Evolutionary conservation across 2,797 vertebrate species (phyloP).

Genomic region (Hozukius guyotensis): DNA sequence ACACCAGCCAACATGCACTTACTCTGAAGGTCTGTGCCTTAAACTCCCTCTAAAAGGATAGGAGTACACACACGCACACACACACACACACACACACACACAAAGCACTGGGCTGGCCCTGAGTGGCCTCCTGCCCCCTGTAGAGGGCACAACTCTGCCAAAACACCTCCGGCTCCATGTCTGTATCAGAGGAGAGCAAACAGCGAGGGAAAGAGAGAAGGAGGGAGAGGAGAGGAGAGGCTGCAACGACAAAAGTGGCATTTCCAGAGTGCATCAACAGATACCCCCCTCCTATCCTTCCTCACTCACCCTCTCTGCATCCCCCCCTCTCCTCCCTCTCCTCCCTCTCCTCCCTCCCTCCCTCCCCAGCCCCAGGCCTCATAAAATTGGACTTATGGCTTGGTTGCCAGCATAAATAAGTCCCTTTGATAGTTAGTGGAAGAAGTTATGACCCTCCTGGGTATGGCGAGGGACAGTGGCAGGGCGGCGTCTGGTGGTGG

Average conservation of each 20-base stretch:
- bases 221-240: not conserved
- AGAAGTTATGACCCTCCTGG: slow-evolving; percentile 98
- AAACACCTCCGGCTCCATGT: slow-evolving; percentile 77
- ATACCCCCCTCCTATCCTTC: slow-evolving; percentile 87
- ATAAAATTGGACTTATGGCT: slow-evolving; percentile 99
- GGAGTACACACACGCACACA: not conserved
- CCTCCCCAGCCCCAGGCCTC: slow-evolving; percentile 90
- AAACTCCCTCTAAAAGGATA: slow-evolving; percentile 13
- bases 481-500: slow-evolving; percentile 91
- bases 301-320: slow-evolving; percentile 72
- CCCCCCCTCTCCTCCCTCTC: not conserved
- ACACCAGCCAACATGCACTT: slow-evolving; percentile 11
- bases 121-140: slow-evolving; percentile 61
- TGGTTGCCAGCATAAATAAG: slow-evolving; percentile 99
- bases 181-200: slow-evolving; percentile 85
- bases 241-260: slow-evolving; percentile 86
- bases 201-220: slow-evolving; percentile 52
- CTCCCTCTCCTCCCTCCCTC: slow-evolving; percentile 80
- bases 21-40: slow-evolving; percentile 11
- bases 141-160: slow-evolving; percentile 73
- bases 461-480: slow-evolving; percentile 94
- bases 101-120: slow-evolving; percentile 26
- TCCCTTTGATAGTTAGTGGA: slow-evolving; percentile 99
- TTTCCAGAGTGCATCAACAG: slow-evolving; percentile 90
- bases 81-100: slow-evolving; percentile 14